phyloP scores from a whole-genome alignment of 2,113 vertebrate genomes.

The Piaya cayana region DNA sequence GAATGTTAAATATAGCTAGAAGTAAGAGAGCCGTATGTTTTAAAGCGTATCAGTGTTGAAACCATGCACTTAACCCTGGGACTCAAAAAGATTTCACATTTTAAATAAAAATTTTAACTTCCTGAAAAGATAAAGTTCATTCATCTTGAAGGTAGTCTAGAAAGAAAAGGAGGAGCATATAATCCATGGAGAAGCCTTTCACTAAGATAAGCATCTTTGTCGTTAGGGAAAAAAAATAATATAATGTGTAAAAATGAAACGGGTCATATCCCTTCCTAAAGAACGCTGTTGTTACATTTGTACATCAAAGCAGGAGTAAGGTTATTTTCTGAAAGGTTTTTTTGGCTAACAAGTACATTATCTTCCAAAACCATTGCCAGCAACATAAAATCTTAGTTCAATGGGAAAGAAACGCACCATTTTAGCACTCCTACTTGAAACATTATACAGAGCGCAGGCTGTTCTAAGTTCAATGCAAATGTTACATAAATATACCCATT shows the following conservation, averaged over 20 bases:
- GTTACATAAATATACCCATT: neutral
- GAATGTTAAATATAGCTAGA: conserved; percentile 58
- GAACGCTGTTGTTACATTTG: neutral
- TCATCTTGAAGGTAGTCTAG: neutral
- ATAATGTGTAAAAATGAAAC: neutral
- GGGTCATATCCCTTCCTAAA: neutral
- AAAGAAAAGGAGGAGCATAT: neutral
- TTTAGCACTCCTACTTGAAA: conserved; percentile 47
- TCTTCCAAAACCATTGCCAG: conserved; percentile 33
- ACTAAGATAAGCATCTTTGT: conserved; percentile 38
- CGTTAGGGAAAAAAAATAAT: neutral
- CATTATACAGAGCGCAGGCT: neutral
- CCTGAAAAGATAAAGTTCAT: conserved; percentile 44
- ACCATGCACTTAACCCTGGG: conserved; percentile 22
- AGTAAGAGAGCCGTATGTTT: conserved; percentile 60
- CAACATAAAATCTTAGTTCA: conserved; percentile 45
- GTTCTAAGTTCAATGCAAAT: neutral
- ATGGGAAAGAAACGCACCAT: neutral
- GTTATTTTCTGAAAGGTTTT: conserved; percentile 33
- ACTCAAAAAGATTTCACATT: conserved; percentile 45
- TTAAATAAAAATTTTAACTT: conserved; percentile 52
- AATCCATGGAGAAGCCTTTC: neutral
- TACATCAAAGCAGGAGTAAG: conserved; percentile 47
- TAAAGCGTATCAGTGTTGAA: conserved; percentile 3
- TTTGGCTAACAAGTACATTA: conserved; percentile 51